Base-by-base conservation (phyloP, 2,888 invertebrate species). In the Galerucella nymphaeae region DNA sequence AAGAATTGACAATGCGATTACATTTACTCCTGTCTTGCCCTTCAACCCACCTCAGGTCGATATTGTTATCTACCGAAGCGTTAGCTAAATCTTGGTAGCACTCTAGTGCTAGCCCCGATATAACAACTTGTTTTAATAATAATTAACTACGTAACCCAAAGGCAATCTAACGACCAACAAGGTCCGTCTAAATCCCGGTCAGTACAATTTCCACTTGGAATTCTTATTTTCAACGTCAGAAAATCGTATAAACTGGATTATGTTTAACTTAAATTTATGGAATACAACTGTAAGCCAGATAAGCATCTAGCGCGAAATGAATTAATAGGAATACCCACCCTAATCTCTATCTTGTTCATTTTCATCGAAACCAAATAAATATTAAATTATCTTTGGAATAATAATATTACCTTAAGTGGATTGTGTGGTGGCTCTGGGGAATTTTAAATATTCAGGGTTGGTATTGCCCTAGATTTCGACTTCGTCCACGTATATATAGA, bases 251-350 rank as follows among this genome's bases (percentile, higher is more conserved):
- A 62, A 71, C 70, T 72, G 77, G 80, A 78, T 80, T 80, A 80
- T 79, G 79, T 79, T 80, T 82, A 82, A 83, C 83, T 81, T 82
- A 78, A 82, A 81, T 82, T 81, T 82, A 83, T 79, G 82, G 79
- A 79, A 80, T 78, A 78, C 77, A 76, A 78, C 76, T 77, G 71
- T 82, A 83, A 82, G 81, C 82, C 81, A 77, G 79, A 80, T 80
- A 79, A 62, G 61, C 61, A 41, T 38, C 18, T 76, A 75, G 72
- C 76, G 78, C 78, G 78, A 73, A 76, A 80, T 20, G 45, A 65
- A 67, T 61, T 64, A 73, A 59, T 67, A 67, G 45, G 57, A 63
- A 55, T 63, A 50, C 20, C 30, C 42, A 11, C 57, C 14, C 38
- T 74, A 73, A 75, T 74, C 75, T 73, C 73, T 71, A 71, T 69